phyloP scores from a whole-genome alignment of 2,797 vertebrate species.

The Sparus aurata region DNA sequence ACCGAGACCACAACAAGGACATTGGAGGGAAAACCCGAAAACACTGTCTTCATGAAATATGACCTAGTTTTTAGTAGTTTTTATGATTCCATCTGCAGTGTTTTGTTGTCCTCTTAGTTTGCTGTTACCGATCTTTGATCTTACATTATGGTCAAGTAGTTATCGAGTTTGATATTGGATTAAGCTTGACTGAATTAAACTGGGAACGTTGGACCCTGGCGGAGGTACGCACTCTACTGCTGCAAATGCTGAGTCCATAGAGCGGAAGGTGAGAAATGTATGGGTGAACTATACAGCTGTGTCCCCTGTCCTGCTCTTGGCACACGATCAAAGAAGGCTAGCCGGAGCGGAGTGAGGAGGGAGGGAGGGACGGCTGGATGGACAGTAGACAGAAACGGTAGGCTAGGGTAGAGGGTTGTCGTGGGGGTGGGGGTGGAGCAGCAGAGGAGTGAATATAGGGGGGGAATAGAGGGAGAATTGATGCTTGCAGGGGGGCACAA shows the following conservation, averaged over 20 bases:
- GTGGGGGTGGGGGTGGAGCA: slow-evolving; percentile 36
- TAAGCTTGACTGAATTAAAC: too few relatives aligned
- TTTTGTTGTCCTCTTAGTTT: too few relatives aligned
- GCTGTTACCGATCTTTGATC: too few relatives aligned
- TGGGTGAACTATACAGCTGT: slow-evolving; percentile 56
- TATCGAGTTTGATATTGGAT: too few relatives aligned
- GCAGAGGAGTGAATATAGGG: slow-evolving; percentile 18
- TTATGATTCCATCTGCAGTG: too few relatives aligned
- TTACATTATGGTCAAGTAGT: too few relatives aligned
- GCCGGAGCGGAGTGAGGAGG: slow-evolving; percentile 36
- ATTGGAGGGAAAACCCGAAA: too few relatives aligned
- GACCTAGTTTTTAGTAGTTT: too few relatives aligned
- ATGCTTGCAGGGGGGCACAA: slow-evolving; percentile 46
- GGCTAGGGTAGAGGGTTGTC: slow-evolving; percentile 28
- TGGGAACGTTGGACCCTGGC: too few relatives aligned
- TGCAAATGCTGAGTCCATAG: slow-evolving; percentile 14
- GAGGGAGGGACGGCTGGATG: slow-evolving; percentile 41
- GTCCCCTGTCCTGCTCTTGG: slow-evolving; percentile 54
- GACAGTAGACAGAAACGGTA: slow-evolving; percentile 32
- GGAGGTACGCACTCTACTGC: not conserved
- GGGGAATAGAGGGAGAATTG: slow-evolving; percentile 35
- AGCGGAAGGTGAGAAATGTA: slow-evolving; percentile 28
- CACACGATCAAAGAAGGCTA: slow-evolving; percentile 53
- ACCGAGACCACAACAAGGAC: too few relatives aligned
- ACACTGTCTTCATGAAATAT: too few relatives aligned